Evolutionary conservation across 1,140 invertebrate genomes (phyloP), one percentile per base, ranked within the genome.

Genomic region (Papilio polyxenes): DNA sequence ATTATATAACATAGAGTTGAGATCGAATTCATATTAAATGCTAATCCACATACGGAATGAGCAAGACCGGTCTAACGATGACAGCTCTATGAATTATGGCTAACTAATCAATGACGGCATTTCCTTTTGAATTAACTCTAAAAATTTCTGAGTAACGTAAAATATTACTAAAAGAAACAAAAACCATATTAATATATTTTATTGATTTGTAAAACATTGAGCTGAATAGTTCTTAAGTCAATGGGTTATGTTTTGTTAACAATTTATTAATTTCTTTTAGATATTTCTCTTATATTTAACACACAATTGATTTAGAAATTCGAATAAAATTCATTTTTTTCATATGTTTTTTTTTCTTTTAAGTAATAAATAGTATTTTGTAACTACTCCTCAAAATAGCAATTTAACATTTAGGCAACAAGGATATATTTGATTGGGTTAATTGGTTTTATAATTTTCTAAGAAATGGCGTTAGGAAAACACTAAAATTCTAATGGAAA

Each of bases 71-170:
- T 59, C 56, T 79, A 65, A 79, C 77, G 56, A 79, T 79, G 77
- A 79, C 77, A 79, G 37, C 77, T 77, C 75, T 79, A 79, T 79
- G 77, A 79, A 62, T 79, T 79, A 79, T 65, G 23, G 56, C 77
- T 56, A 44, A 48, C 77, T 79, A 79, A 79, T 79, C 77, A 79
- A 62, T 13, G 77, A 79, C 56, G 56, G 77, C 59, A 48, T 79
- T 62, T 65, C 37, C 59, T 40, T 79, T 79, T 79, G 77, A 79
- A 79, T n/a, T 62, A 17, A 20, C 51, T 37, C 20, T 65, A 44
- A 79, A 79, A 79, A n/a, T 62, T 79, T 40, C 53, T 37, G n/a
- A 56, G 10, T 62, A 20, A 48, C 20, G 59, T 65, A 79, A n/a
- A 20, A 79, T 51, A 77, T 51, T 56, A 65, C 62, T 23, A 65